Conservation (phyloP, 2,113 vertebrate genomes). For the Oreochromis aureus region DNA sequence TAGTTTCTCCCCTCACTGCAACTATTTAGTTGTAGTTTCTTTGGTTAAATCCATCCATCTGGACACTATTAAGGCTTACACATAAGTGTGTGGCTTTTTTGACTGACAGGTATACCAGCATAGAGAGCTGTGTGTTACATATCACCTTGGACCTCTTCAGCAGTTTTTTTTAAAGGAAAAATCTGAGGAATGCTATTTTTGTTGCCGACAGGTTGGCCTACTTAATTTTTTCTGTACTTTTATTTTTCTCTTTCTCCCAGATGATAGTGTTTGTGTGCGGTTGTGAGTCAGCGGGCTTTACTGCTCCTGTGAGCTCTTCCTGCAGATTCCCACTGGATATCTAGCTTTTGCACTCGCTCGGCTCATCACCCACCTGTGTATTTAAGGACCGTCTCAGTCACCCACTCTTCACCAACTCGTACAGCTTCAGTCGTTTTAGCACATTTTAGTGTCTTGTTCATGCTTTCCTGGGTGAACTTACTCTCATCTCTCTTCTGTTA, state of each 20-base stretch:
- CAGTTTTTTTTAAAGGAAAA: neutral
- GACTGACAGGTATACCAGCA: neutral
- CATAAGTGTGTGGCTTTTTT: accelerated
- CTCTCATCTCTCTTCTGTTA: neutral
- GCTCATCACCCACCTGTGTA: neutral
- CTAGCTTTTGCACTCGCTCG: neutral
- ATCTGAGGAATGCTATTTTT: neutral
- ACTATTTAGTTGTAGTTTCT: neutral
- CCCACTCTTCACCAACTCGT: neutral
- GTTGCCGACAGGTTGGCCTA: neutral
- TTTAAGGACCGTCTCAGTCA: neutral
- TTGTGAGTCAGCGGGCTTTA: neutral
- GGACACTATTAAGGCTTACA: neutral
- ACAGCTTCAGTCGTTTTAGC: neutral
- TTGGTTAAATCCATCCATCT: neutral
- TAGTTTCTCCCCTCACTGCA: neutral
- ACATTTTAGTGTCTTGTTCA: neutral
- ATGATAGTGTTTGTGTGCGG: neutral
- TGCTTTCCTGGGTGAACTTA: neutral
- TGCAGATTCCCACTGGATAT: neutral
- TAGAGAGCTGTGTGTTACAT: neutral
- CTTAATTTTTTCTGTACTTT: neutral
- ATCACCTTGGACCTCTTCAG: neutral
- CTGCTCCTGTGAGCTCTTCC: neutral
- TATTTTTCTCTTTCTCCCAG: neutral